These are phyloP conservation scores for Ostrea edulis DNA, from an alignment of 1,140 invertebrate genomes.

Conservation along the genomic window DNA sequence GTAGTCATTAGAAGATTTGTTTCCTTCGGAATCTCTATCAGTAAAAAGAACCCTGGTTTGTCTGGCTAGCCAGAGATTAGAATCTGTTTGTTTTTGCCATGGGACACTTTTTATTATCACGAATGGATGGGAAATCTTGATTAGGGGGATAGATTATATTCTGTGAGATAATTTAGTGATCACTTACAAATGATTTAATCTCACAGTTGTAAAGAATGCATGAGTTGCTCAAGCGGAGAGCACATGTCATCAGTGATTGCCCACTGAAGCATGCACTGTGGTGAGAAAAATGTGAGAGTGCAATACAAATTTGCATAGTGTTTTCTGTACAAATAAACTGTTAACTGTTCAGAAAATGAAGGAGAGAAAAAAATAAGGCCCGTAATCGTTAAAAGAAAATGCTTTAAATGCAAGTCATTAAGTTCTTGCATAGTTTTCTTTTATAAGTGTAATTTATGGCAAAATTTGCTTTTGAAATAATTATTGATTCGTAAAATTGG, in stretches of 20 bases:
- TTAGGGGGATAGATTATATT: constrained; percentile 5
- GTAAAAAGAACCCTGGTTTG: background rate
- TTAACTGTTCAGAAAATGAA: background rate
- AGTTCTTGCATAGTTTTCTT: constrained; percentile 17
- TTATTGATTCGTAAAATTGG: background rate
- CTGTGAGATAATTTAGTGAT: constrained; percentile 14
- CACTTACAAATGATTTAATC: constrained; percentile 26
- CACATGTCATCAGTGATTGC: background rate
- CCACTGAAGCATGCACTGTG: background rate
- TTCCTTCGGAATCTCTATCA: background rate
- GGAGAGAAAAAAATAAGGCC: background rate
- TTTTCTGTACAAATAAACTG: constrained; percentile 18
- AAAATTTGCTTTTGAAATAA: constrained; percentile 6
- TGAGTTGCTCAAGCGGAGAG: background rate
- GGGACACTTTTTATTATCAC: constrained; percentile 12
- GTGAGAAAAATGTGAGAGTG: constrained; percentile 29
- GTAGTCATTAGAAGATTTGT: background rate
- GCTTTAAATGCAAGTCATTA: constrained; percentile 20
- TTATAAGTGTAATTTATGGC: background rate
- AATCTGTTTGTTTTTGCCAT: constrained; percentile 32
- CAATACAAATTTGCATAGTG: background rate
- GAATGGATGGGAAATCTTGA: constrained; percentile 11
- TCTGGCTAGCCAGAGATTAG: background rate
- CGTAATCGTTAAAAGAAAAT: constrained; percentile 5
- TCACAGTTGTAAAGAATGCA: background rate